Percentiles rank a stretch among this genome's conserved stretches.
Conservation (phyloP, 1,140 invertebrate genomes). For the Trialeurodes vaporariorum region DNA sequence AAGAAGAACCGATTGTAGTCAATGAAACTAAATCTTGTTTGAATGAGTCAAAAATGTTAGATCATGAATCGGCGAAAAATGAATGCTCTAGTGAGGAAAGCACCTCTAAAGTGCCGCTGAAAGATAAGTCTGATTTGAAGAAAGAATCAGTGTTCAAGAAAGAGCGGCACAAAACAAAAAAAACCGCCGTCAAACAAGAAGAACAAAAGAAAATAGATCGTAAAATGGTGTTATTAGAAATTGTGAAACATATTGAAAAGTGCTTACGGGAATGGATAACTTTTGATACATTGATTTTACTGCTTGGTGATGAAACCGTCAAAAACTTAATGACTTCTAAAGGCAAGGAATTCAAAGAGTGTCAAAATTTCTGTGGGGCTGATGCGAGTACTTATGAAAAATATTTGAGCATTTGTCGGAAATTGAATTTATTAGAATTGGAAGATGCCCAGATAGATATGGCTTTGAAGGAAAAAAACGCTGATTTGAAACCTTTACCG, state of each 20-base stretch:
- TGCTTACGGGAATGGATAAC: slow-evolving; percentile 45
- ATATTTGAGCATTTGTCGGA: slow-evolving; percentile 42
- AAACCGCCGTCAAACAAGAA: too few species aligned
- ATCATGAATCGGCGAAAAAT: too few species aligned
- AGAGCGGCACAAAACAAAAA: slow-evolving; percentile 6
- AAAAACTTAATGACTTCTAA: slow-evolving; percentile 42
- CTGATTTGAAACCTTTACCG: slow-evolving; percentile 41
- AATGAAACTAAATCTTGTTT: too few species aligned
- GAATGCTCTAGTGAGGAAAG: too few species aligned
- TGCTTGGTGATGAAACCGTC: slow-evolving; percentile 43
- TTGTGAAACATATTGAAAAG: slow-evolving; percentile 37
- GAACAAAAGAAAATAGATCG: slow-evolving; percentile 11
- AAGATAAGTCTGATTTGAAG: too few species aligned
- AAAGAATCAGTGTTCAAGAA: slow-evolving; percentile 9
- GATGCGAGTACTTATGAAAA: slow-evolving; percentile 28
- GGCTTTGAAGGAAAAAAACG: slow-evolving; percentile 26
- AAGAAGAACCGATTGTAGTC: too few species aligned
- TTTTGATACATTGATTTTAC: slow-evolving; percentile 41
- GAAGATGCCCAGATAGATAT: slow-evolving; percentile 16
- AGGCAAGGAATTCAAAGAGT: slow-evolving; percentile 20
- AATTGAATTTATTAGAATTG: slow-evolving; percentile 29
- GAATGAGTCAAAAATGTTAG: too few species aligned
- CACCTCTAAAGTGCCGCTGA: too few species aligned
- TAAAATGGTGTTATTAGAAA: neutral
- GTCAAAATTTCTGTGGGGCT: slow-evolving; percentile 7